Evolutionary conservation across 2,113 vertebrate genomes (phyloP).

Genomic region (Brienomyrus longianalis): DNA sequence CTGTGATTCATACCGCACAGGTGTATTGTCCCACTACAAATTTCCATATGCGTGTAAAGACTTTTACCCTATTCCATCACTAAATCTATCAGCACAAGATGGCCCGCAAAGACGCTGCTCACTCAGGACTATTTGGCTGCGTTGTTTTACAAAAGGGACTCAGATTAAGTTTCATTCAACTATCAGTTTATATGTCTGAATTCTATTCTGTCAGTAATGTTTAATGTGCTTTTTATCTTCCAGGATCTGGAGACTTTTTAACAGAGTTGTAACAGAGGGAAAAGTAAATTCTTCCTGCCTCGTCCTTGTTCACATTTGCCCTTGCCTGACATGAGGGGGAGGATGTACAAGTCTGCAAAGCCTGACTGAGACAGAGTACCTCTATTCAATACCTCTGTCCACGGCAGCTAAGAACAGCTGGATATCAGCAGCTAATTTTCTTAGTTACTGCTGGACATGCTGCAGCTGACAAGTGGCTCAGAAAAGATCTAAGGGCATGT

Average conservation of each 20-base stretch:
- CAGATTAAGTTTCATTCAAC: background rate
- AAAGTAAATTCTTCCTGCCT: background rate
- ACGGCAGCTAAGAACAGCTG: background rate
- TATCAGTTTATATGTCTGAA: background rate
- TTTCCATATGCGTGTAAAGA: background rate
- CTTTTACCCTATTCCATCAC: background rate
- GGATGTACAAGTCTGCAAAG: background rate
- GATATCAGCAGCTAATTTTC: background rate
- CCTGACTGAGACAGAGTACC: background rate
- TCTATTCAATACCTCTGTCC: background rate
- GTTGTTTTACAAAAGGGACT: background rate
- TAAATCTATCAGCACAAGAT: background rate
- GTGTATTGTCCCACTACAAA: background rate
- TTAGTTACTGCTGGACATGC: background rate
- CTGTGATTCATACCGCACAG: background rate
- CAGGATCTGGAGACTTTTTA: background rate
- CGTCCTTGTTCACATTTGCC: background rate
- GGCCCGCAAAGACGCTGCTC: background rate
- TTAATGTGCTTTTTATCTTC: background rate
- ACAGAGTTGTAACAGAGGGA: background rate
- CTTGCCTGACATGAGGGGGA: background rate
- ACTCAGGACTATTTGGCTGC: background rate
- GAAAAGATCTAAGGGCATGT: background rate
- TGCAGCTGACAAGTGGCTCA: background rate
- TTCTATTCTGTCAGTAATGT: background rate